A percentile compares a stretch with the other conserved stretches of the same genome.
These are phyloP conservation scores for Megalonaias nervosa DNA, from an alignment of 1,140 invertebrate genomes.

Conservation along the genomic window DNA sequence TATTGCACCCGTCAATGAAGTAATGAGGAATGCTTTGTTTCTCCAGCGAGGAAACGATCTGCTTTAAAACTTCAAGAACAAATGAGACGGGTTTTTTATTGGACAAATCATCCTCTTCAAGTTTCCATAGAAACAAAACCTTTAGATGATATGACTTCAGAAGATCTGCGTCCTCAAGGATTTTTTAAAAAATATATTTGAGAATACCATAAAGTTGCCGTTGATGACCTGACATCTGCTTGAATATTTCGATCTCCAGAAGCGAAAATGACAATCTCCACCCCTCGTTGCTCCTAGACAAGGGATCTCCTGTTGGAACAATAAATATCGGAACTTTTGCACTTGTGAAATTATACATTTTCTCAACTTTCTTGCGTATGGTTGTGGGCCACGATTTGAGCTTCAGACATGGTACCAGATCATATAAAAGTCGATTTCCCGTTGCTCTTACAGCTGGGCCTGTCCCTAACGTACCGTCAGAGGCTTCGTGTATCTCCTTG, in stretches of 20 bases:
- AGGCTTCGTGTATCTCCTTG: background rate
- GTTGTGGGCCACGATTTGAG: background rate
- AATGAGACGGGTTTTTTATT: background rate
- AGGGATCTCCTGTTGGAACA: constrained; percentile 2
- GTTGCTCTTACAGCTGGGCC: constrained; percentile 3
- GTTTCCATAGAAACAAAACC: constrained; percentile 4
- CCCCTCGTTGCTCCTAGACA: background rate
- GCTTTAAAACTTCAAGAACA: background rate
- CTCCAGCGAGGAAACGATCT: background rate
- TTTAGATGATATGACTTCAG: constrained; percentile 5
- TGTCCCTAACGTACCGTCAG: background rate
- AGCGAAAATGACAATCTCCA: constrained; percentile 4
- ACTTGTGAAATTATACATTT: constrained; percentile 3
- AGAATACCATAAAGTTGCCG: constrained; percentile 2
- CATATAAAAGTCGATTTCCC: background rate
- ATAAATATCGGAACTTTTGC: background rate
- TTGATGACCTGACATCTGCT: constrained; percentile 3
- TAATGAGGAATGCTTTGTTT: constrained; percentile 1
- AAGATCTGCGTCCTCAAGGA: background rate
- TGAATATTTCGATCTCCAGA: constrained; percentile 4
- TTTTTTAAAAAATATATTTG: constrained; percentile 4
- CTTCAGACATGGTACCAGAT: constrained; percentile 4
- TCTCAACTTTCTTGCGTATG: background rate
- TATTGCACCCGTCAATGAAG: constrained; percentile 7
- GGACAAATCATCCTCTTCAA: constrained; percentile 3